Evolutionary conservation across 2,797 vertebrate genomes (phyloP).

Genomic region (Poeciliopsis infans): DNA sequence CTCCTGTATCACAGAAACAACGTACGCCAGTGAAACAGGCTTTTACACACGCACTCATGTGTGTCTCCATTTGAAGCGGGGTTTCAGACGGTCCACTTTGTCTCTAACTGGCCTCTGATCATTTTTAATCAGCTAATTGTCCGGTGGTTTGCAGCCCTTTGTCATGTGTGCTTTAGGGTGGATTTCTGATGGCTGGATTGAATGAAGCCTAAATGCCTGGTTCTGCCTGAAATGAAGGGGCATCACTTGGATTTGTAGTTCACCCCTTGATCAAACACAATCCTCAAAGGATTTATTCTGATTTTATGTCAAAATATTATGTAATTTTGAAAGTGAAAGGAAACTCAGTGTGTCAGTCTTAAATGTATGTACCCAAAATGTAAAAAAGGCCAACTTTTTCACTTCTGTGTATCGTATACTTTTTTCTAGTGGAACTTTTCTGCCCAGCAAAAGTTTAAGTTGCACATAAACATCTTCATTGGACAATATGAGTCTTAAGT

Average conservation of each 20-base stretch:
- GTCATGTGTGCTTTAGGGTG: slow-evolving; percentile 48
- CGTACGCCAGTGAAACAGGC: slow-evolving; percentile 12
- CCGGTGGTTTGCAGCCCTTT: slow-evolving; percentile 49
- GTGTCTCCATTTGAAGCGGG: slow-evolving; percentile 48
- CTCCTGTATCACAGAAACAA: slow-evolving; percentile 32
- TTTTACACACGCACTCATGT: slow-evolving; percentile 27
- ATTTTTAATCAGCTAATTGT: slow-evolving; percentile 68
- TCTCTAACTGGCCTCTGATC: slow-evolving; percentile 58
- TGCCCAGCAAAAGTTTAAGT: neutral
- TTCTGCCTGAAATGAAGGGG: slow-evolving; percentile 24
- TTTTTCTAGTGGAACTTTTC: neutral
- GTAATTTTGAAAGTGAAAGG: neutral
- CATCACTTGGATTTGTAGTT: slow-evolving; percentile 63
- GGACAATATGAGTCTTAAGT: no score
- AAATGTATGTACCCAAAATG: no score
- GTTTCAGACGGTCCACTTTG: slow-evolving; percentile 61
- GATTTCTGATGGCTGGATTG: slow-evolving; percentile 42
- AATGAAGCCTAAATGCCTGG: slow-evolving; percentile 46
- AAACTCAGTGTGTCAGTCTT: neutral
- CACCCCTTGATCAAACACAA: neutral
- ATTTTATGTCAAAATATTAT: neutral
- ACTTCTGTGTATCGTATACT: no score
- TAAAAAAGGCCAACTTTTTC: no score
- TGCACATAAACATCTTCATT: no score
- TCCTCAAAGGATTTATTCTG: neutral